These are phyloP conservation scores for Cydia fagiglandana DNA, from an alignment of 1,140 invertebrate genomes.

Conservation along the genomic window DNA sequence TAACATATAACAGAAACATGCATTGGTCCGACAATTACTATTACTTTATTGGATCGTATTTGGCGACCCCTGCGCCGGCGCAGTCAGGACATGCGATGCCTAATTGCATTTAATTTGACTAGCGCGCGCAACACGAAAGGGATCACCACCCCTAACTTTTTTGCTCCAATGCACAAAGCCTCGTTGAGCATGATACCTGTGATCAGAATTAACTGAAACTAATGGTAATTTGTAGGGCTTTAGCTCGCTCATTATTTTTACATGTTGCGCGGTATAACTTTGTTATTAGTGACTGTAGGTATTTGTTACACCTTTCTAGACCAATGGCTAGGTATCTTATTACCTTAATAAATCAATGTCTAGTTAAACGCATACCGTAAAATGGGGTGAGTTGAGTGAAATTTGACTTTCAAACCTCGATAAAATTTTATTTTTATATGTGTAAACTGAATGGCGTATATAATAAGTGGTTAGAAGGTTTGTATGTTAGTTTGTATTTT, in stretches of 20 bases:
- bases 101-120: constrained; percentile 32
- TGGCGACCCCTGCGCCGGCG: constrained; percentile 3
- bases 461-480: too few species aligned
- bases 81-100: constrained; percentile 18
- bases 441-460: too few species aligned
- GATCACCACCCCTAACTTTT: constrained; percentile 22
- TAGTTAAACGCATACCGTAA: too few species aligned
- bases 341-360: too few species aligned
- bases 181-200: constrained; percentile 30
- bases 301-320: too few species aligned
- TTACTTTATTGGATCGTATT: background rate
- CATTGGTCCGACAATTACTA: background rate
- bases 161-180: constrained; percentile 28
- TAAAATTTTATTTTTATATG: too few species aligned
- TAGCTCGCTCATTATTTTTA: background rate
- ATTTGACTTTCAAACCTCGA: too few species aligned
- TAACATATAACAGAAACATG: background rate
- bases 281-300: too few species aligned
- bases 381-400: too few species aligned
- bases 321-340: too few species aligned
- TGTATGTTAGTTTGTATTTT: too few species aligned
- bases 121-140: constrained; percentile 26
- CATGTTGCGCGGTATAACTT: too few species aligned
- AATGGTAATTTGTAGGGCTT: constrained; percentile 21
- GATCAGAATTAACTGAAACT: constrained; percentile 26